These are phyloP conservation scores for Hirtodrosophila alboralis DNA, from an alignment of 2,888 invertebrate genomes.

Conservation along the genomic window DNA sequence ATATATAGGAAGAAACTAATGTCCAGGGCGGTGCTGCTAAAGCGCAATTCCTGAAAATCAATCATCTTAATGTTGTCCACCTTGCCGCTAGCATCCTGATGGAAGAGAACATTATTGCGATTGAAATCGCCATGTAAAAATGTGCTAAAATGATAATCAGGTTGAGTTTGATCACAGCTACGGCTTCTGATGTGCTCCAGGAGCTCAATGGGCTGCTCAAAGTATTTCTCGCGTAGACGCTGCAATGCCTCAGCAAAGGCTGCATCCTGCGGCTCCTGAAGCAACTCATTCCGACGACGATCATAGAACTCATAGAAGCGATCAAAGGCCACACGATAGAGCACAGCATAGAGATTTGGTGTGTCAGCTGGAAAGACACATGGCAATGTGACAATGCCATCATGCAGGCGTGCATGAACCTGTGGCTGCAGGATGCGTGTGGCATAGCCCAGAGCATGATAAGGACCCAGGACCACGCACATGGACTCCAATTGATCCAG, in stretches of 20 bases:
- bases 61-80: conserved; percentile 80
- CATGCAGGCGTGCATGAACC: conserved; percentile 65
- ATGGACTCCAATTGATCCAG: conserved; percentile 76
- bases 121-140: conserved; percentile 83
- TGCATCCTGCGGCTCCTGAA: conserved; percentile 21
- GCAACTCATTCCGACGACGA: conserved; percentile 48
- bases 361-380: conserved; percentile 64
- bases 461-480: conserved; percentile 74
- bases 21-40: conserved; percentile 80
- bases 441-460: conserved; percentile 81
- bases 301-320: conserved; percentile 81
- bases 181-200: conserved; percentile 74
- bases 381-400: conserved; percentile 68
- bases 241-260: conserved; percentile 52
- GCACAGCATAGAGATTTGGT: conserved; percentile 69
- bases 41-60: conserved; percentile 83
- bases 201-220: conserved; percentile 68
- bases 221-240: conserved; percentile 70
- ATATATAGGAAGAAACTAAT: conserved; percentile 82
- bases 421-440: conserved; percentile 67
- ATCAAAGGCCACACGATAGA: conserved; percentile 80
- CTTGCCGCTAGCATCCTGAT: conserved; percentile 52
- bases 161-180: conserved; percentile 40
- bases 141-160: conserved; percentile 74
- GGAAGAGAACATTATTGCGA: conserved; percentile 83